Evolutionary conservation across 53 echinoderm and acorn worm species (phyloP), one percentile per base, ranked within the genome.

Genomic region (Actinopyga echinites): DNA sequence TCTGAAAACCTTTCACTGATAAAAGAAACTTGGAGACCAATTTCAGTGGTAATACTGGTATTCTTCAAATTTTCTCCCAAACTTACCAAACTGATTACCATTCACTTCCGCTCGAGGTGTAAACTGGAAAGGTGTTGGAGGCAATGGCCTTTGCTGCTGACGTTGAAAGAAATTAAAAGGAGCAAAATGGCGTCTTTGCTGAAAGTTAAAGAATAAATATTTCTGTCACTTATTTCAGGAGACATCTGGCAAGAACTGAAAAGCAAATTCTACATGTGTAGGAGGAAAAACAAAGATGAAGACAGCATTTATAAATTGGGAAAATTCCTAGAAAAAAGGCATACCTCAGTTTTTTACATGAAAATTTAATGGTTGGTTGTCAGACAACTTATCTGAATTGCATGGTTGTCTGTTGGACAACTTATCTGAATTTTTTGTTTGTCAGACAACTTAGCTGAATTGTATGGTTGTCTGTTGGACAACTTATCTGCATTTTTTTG

Each of bases 91-190:
- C 32, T 20, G 54, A 54, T 77, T 77, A 30, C 54, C 77, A 77
- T 77, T 77, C 19, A 77, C 6, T 23, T 77, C 77, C 13, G 56
- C 77, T 2, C 54, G 45, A 32, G 77, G 77, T 49, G 21, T 4
- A 77, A 54, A 77, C 77, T 55, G 77, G 5, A 77, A 77, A 25
- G 77, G 77, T 6, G 77, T 77, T 0, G 77, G 77, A 26, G 77
- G 77, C 31, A 77, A 10, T 19, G 77, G 77, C 31, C 77, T 77
- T 22, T 56, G 43, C 32, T 54, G 77, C 28, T 30, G 77, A 53
- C 56, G 54, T 54, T 56, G 77, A 54, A 77, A 77, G 9, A 54
- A 17, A 56, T 77, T 77, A 19, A 77, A 77, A 77, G 54, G 54
- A 6, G 77, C 15, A 77, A 53, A 30, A 10, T 77, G 77, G 54